A percentile compares a stretch with the other conserved stretches of the same genome.
Conservation (phyloP, 2,797 vertebrate species). For the Pitangus sulphuratus region DNA sequence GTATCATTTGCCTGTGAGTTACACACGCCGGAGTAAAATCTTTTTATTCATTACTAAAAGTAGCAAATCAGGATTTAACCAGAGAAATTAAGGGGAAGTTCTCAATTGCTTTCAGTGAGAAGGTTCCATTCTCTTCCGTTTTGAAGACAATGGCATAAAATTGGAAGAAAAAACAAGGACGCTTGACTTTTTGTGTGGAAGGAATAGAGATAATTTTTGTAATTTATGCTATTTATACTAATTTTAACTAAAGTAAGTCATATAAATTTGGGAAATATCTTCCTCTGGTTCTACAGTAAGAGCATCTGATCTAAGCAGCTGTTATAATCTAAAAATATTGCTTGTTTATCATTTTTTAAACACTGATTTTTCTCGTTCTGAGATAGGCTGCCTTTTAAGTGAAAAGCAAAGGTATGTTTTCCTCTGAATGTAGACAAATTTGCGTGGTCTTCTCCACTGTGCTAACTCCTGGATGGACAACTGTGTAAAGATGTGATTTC, state of each 20-base stretch:
- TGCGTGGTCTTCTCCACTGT: neutral
- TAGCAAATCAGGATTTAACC: neutral
- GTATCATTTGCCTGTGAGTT: neutral
- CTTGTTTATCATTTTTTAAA: neutral
- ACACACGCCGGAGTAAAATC: neutral
- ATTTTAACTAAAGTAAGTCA: neutral
- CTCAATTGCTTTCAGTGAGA: neutral
- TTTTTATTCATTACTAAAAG: neutral
- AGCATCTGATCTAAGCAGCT: neutral
- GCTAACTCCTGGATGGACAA: neutral
- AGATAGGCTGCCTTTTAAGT: neutral
- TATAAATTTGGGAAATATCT: slow-evolving; percentile 16
- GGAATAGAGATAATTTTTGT: neutral
- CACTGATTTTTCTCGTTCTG: neutral
- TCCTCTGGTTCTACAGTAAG: neutral
- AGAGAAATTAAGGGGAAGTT: neutral
- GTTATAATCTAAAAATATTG: neutral
- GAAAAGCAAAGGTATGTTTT: neutral
- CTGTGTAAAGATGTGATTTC: neutral
- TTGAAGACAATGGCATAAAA: slow-evolving; percentile 21
- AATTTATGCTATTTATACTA: neutral
- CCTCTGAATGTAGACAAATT: neutral
- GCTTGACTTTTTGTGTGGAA: neutral
- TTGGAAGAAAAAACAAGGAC: neutral
- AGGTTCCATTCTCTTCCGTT: neutral